Conservation (phyloP, 2,888 invertebrate genomes). For the Zygogramma bicolorata region DNA sequence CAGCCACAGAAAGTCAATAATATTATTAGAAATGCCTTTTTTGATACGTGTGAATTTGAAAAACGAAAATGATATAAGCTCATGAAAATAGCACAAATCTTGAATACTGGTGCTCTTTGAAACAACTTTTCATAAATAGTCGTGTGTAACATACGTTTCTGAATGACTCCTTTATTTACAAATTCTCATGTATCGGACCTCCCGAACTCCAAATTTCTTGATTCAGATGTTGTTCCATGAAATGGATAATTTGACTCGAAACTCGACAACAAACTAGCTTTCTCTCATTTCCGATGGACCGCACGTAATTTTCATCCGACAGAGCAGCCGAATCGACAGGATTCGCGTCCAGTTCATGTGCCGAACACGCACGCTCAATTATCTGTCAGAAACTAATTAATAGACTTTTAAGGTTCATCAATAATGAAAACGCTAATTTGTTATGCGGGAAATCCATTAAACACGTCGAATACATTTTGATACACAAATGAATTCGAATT, state of each 20-base stretch:
- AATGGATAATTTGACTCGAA: neutral
- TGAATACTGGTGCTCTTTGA: too few relatives aligned
- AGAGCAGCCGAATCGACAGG: neutral
- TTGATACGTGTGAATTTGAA: too few relatives aligned
- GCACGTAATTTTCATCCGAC: neutral
- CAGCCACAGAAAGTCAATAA: too few relatives aligned
- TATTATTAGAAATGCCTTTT: too few relatives aligned
- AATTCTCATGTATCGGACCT: neutral
- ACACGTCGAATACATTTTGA: constrained; percentile 47
- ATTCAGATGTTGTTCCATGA: neutral
- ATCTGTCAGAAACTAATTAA: constrained; percentile 47
- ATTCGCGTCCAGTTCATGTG: neutral
- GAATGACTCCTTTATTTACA: too few relatives aligned
- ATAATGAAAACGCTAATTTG: constrained; percentile 47
- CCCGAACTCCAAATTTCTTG: neutral
- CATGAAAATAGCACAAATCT: too few relatives aligned
- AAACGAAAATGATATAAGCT: too few relatives aligned
- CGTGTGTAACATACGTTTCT: too few relatives aligned
- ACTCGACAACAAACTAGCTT: neutral
- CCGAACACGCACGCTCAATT: constrained; percentile 31
- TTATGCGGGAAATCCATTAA: constrained; percentile 45
- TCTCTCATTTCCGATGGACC: neutral
- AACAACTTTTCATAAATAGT: too few relatives aligned
- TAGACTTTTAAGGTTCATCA: constrained; percentile 48
- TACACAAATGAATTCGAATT: constrained; percentile 38